Evolutionary conservation across 2,797 vertebrate species (phyloP), one percentile per base, ranked within the genome.

Genomic region (Sebastes steindachneri): DNA sequence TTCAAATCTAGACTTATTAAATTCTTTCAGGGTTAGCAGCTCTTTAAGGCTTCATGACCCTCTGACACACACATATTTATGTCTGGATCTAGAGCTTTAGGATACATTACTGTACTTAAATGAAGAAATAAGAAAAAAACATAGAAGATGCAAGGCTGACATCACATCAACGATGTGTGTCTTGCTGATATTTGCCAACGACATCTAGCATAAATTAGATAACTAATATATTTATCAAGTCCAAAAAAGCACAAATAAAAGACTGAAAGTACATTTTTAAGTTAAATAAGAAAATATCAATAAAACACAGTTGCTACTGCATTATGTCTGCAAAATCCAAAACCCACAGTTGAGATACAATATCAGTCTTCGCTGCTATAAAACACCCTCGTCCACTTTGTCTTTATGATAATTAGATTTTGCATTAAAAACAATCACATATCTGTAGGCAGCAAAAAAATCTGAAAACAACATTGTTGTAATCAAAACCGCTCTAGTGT

Each of bases 381-480:
- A 79, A 64, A 60, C n/a, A 67, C 53, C 28, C 51, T 41, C 48
- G 3, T 33, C 14, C 66, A 59, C 74, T 35, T 62, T 83, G 71
- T 70, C 58, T 71, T 64, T 54, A 74, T 85, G 67, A 21, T 86
- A 86, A 91, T 91, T 25, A 79, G 82, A 23, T 74, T 62, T 73
- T 11, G 26, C 41, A 37, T 85, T 84, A 64, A 37, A 67, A 62
- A 62, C 21, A 69, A 71, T 4, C 55, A 53, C 62, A 79, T 73
- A 82, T 75, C 63, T 63, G 63, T 31, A 33, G 75, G 35, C 67
- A 8, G 17, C 63, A 59, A 66, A 37, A 78, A 78, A 77, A 83
- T 78, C 62, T 77, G 68, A 87, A 78, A 80, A 90, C 78, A 89
- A 85, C 79, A 62, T 33, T 70, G 83, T 77, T 85, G 73, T 76